These are phyloP conservation scores for Butorides virescens DNA, from an alignment of 2,113 vertebrate genomes.

Conservation along the genomic window DNA sequence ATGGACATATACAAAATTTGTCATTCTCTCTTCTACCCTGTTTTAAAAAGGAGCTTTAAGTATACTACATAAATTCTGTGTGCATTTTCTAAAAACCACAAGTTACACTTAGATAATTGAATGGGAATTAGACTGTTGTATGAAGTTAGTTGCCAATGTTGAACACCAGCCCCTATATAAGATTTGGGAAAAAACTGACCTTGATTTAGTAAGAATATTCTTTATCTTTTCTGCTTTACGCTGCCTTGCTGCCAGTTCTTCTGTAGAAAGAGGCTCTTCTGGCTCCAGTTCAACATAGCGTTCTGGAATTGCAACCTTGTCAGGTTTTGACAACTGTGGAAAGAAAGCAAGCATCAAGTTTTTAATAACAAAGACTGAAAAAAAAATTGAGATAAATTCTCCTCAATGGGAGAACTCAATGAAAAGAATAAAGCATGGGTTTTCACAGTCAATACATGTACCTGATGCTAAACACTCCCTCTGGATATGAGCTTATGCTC, in stretches of 20 bases:
- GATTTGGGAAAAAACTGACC: slow-evolving; percentile 68
- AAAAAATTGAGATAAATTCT: background rate
- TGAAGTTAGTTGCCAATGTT: background rate
- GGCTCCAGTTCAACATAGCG: slow-evolving; percentile 91
- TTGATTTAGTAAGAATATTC: slow-evolving; percentile 91
- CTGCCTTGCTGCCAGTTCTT: slow-evolving; percentile 89
- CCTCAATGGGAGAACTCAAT: background rate
- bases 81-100: background rate
- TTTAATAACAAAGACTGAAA: background rate
- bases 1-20: background rate
- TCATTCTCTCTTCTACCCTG: background rate
- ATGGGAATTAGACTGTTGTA: background rate
- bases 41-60: background rate
- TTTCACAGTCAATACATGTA: background rate
- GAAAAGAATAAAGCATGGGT: background rate
- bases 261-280: slow-evolving; percentile 88
- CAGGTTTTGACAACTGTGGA: slow-evolving; percentile 87
- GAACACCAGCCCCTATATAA: background rate
- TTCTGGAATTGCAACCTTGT: slow-evolving; percentile 93
- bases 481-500: background rate
- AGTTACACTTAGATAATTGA: background rate
- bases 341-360: background rate
- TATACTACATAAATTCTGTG: background rate
- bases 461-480: background rate
- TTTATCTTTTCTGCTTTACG: slow-evolving; percentile 95